A percentile compares a stretch with the other conserved stretches of the same genome.
Evolutionary conservation across 1,140 invertebrate species (phyloP).

Genomic region (Leptinotarsa texana): DNA sequence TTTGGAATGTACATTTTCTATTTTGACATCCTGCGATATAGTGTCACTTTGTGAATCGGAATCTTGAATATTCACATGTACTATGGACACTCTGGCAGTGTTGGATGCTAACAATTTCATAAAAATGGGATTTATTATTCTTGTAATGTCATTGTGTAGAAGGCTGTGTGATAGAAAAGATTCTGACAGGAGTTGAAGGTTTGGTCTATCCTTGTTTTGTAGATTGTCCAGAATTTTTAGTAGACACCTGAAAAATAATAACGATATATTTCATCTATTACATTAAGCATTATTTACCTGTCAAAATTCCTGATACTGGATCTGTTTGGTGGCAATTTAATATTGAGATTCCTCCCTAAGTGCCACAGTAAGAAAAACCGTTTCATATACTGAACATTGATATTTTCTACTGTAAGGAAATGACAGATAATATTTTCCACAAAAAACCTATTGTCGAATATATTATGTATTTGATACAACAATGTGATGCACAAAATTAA

Average conservation of each 20-base stretch:
- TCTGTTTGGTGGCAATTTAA: slow-evolving; percentile 52
- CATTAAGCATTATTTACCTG: slow-evolving; percentile 53
- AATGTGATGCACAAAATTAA: slow-evolving; percentile 68
- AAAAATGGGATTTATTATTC: slow-evolving; percentile 80
- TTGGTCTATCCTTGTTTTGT: slow-evolving; percentile 67
- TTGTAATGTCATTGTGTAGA: slow-evolving; percentile 74
- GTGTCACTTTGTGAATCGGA: slow-evolving; percentile 59
- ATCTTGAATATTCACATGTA: slow-evolving; percentile 79
- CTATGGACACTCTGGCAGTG: slow-evolving; percentile 83
- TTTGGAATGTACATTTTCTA: slow-evolving; percentile 58
- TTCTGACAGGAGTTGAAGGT: slow-evolving; percentile 71
- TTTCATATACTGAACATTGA: slow-evolving; percentile 69
- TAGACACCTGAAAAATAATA: slow-evolving; percentile 62
- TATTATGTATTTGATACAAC: slow-evolving; percentile 72
- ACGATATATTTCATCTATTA: background rate
- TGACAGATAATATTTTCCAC: slow-evolving; percentile 73
- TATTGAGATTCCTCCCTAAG: slow-evolving; percentile 70
- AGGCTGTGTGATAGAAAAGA: slow-evolving; percentile 76
- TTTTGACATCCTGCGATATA: slow-evolving; percentile 53
- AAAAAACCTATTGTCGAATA: slow-evolving; percentile 63
- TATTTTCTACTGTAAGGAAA: slow-evolving; percentile 57
- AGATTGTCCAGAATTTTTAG: slow-evolving; percentile 80
- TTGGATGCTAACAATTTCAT: slow-evolving; percentile 78
- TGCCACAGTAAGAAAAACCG: slow-evolving; percentile 82
- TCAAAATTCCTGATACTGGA: slow-evolving; percentile 60